Evolutionary conservation across 2,797 vertebrate genomes (phyloP).

Genomic region (Spheniscus humboldti): DNA sequence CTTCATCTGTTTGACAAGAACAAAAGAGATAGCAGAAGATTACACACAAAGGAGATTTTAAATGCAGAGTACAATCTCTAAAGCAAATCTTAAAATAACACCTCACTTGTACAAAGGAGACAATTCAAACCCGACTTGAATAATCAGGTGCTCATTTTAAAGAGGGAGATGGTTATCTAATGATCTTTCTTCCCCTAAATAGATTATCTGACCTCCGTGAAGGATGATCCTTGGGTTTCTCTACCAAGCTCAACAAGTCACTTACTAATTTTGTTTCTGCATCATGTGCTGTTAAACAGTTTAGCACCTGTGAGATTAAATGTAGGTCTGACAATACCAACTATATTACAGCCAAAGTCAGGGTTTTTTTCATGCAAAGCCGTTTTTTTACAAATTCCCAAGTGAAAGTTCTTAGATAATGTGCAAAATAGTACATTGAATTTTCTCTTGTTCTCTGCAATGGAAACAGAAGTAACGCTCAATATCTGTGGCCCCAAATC

Average conservation of each 20-base stretch:
- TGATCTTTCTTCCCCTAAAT: not conserved
- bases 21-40: slow-evolving; percentile 40
- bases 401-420: not conserved
- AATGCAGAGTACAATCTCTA: slow-evolving; percentile 28
- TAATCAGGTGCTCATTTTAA: slow-evolving; percentile 38
- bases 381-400: not conserved
- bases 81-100: slow-evolving; percentile 50
- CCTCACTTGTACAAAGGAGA: slow-evolving; percentile 10
- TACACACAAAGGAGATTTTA: slow-evolving; percentile 54
- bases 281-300: not conserved
- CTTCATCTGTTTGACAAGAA: slow-evolving; percentile 26
- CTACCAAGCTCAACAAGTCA: not conserved
- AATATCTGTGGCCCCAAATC: not conserved
- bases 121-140: slow-evolving; percentile 6
- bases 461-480: not conserved
- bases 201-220: slow-evolving; percentile 17
- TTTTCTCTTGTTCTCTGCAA: not conserved
- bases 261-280: not conserved
- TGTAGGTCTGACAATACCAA: not conserved
- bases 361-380: not conserved
- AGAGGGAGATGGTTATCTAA: not conserved
- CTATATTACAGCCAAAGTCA: not conserved
- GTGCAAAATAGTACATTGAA: not conserved
- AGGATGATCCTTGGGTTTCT: not conserved
- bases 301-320: not conserved